Evolutionary conservation across 1,140 invertebrate genomes (phyloP).

Genomic region (Rhopalosiphum padi): DNA sequence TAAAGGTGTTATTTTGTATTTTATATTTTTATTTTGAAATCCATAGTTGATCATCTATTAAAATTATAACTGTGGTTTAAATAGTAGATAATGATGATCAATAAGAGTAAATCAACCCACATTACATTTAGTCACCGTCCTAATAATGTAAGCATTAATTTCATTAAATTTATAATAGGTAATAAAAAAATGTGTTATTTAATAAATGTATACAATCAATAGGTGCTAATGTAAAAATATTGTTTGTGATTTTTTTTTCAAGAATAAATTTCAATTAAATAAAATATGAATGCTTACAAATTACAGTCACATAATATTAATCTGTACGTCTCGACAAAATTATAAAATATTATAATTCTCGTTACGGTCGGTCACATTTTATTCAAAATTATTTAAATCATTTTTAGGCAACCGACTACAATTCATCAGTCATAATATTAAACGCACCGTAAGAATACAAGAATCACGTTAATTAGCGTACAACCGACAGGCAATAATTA

Average conservation of each 20-base stretch:
- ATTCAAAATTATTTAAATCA: constrained; percentile 2
- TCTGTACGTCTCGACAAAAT: neutral
- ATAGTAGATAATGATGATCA: too few species aligned
- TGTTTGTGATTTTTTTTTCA: neutral
- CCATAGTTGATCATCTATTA: neutral
- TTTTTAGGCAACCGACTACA: neutral
- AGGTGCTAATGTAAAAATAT: neutral
- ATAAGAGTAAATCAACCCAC: too few species aligned
- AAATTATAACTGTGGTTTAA: too few species aligned
- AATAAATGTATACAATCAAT: neutral
- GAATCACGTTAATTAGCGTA: constrained; percentile 20
- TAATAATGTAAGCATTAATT: neutral
- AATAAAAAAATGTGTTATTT: neutral
- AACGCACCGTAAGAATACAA: neutral
- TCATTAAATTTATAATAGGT: neutral
- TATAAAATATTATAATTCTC: neutral
- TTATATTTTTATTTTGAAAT: too few species aligned
- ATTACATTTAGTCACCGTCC: too few species aligned
- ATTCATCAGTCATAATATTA: neutral
- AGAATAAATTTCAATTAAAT: neutral
- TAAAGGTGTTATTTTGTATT: neutral
- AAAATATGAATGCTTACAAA: neutral
- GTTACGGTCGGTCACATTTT: neutral
- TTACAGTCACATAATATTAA: neutral
- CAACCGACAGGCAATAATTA: neutral